Percentiles rank a stretch among this genome's conserved stretches.
These are phyloP conservation scores for Leptocoma aspasia DNA, from an alignment of 2,113 vertebrate species.

Conservation along the genomic window DNA sequence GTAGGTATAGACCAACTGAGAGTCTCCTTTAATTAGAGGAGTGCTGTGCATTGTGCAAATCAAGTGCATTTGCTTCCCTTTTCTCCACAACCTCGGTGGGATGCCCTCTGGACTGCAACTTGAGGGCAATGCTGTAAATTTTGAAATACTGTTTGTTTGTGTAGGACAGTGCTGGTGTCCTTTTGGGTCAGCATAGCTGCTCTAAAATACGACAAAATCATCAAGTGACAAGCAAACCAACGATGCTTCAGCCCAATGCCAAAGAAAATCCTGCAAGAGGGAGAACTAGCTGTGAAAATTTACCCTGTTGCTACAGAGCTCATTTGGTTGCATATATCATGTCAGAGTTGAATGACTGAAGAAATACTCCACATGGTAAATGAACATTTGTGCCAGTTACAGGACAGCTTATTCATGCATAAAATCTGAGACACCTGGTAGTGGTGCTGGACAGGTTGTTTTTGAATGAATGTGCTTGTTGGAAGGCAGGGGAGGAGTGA, in stretches of 20 bases:
- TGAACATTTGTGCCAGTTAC: not conserved
- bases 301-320: not conserved
- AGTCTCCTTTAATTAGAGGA: not conserved
- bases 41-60: not conserved
- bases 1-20: not conserved
- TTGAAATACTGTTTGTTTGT: not conserved
- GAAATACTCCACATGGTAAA: not conserved
- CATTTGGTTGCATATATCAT: not conserved
- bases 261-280: conserved; percentile 16
- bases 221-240: not conserved
- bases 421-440: not conserved
- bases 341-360: not conserved
- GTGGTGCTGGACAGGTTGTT: not conserved
- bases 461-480: not conserved
- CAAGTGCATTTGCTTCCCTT: not conserved
- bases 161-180: not conserved
- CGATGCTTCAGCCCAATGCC: not conserved
- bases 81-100: not conserved
- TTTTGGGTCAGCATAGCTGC: not conserved
- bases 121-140: not conserved
- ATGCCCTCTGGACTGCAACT: not conserved
- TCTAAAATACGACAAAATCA: not conserved
- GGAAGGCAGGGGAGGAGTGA: not conserved
- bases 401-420: not conserved
- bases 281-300: not conserved